Percentiles rank a stretch among this genome's conserved stretches.
Evolutionary conservation across 2,888 invertebrate species (phyloP).

Genomic region (Leptinotarsa juncta): DNA sequence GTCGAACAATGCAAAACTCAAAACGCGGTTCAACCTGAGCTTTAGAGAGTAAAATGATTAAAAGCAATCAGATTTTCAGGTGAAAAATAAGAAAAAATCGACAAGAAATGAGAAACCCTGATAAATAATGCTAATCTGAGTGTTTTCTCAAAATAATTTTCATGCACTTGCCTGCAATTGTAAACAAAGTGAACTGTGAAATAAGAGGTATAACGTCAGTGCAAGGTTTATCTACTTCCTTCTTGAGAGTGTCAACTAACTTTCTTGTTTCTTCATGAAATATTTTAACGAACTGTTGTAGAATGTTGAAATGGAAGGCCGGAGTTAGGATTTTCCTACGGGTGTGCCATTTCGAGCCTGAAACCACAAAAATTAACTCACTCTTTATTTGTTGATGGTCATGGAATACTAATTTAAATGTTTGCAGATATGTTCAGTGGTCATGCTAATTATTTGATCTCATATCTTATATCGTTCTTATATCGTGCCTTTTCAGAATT

Average conservation of each 20-base stretch:
- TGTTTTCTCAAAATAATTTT: neutral
- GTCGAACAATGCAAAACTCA: no score
- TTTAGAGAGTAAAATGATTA: no score
- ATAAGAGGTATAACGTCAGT: slow-evolving; percentile 66
- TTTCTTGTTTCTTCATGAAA: slow-evolving; percentile 50
- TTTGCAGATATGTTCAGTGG: no score
- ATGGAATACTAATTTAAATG: no score
- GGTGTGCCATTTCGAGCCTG: slow-evolving; percentile 50
- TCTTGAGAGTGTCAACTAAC: slow-evolving; percentile 50
- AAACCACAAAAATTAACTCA: neutral
- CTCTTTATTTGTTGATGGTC: neutral
- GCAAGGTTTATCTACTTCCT: slow-evolving; percentile 48
- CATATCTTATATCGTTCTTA: no score
- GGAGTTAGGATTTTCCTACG: slow-evolving; percentile 33
- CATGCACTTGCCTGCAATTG: slow-evolving; percentile 68
- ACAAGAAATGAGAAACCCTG: no score
- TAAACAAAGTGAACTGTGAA: slow-evolving; percentile 68
- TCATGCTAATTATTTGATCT: no score
- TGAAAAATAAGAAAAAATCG: no score
- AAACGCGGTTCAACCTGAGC: no score
- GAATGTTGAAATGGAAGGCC: slow-evolving; percentile 53
- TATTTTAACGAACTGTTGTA: slow-evolving; percentile 48
- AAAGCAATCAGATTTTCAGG: no score
- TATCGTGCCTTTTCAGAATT: no score
- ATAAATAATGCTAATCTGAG: neutral